These are phyloP conservation scores for Myiothlypis coronata DNA, from an alignment of 2,797 vertebrate genomes.

Conservation along the genomic window DNA sequence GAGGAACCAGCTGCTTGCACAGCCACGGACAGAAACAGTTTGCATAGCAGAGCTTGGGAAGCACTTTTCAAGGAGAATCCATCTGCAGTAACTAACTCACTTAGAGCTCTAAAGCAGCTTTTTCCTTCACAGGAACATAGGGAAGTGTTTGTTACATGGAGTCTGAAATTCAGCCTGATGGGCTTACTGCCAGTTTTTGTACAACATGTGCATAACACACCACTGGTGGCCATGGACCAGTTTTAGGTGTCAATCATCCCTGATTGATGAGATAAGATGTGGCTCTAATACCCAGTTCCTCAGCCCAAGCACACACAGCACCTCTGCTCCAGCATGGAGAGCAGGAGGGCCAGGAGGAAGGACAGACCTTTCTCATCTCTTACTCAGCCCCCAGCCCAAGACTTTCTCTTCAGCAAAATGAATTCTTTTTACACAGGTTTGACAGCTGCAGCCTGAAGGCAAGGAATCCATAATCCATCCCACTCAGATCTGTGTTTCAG, in stretches of 20 bases:
- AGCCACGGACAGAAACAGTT: neutral
- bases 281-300: neutral
- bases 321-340: neutral
- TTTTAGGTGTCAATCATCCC: neutral
- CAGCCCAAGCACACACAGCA: neutral
- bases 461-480: neutral
- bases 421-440: neutral
- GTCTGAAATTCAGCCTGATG: neutral
- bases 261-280: neutral
- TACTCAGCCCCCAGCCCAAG: neutral
- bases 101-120: neutral
- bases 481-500: accelerated
- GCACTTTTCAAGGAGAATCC: neutral
- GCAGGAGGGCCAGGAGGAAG: neutral
- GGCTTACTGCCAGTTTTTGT: neutral
- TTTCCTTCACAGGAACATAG: neutral
- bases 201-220: accelerated
- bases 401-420: neutral
- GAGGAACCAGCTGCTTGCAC: neutral
- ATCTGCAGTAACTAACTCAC: neutral
- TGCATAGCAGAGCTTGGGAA: neutral
- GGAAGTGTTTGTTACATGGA: neutral
- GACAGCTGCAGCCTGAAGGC: neutral
- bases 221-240: neutral
- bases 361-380: neutral